Conservation (phyloP, 1,140 invertebrate genomes). For the Ceratina australensis region DNA sequence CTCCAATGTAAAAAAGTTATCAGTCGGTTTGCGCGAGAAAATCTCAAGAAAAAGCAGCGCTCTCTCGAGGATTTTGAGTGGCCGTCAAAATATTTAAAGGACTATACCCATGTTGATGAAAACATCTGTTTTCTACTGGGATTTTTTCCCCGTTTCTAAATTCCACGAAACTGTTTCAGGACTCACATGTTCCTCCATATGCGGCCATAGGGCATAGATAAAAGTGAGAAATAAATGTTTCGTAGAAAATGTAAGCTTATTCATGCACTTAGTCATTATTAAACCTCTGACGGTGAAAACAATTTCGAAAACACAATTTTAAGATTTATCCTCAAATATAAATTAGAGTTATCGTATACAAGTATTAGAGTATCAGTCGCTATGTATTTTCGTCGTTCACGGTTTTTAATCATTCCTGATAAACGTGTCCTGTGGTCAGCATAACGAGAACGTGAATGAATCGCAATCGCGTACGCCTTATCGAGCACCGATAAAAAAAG, state of each 20-base stretch:
- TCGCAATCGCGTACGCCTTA: slow-evolving; percentile 26
- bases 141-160: not conserved
- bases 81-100: slow-evolving; percentile 57
- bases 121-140: slow-evolving; percentile 48
- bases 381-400: slow-evolving; percentile 32
- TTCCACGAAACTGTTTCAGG: not conserved
- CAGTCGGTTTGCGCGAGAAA: slow-evolving; percentile 17
- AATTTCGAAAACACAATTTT: too few species aligned
- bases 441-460: slow-evolving; percentile 23
- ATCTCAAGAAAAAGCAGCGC: not conserved
- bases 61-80: slow-evolving; percentile 25
- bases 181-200: slow-evolving; percentile 52
- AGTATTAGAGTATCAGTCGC: slow-evolving; percentile 28
- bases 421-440: slow-evolving; percentile 46
- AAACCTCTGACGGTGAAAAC: too few species aligned
- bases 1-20: not conserved
- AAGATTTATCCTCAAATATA: too few species aligned
- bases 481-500: not conserved
- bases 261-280: too few species aligned
- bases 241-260: too few species aligned
- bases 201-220: slow-evolving; percentile 19
- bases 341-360: not conserved
- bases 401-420: slow-evolving; percentile 53
- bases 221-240: too few species aligned
- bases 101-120: not conserved